Conservation (phyloP, 92 coral and sea anemone genomes). For the Epizoanthus ramosus region DNA sequence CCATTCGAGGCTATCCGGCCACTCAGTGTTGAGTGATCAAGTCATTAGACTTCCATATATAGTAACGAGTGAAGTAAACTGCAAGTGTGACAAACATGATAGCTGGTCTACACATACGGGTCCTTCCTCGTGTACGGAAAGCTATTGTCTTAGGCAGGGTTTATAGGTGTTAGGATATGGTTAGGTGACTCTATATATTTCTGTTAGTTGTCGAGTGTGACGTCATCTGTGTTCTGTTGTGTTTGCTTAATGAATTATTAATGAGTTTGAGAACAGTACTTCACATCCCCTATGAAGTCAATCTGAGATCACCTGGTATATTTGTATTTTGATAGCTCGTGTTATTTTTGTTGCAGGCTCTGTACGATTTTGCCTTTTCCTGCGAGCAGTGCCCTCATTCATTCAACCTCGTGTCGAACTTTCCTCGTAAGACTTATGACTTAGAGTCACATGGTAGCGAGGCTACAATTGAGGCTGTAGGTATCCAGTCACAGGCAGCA, state of each 20-base stretch:
- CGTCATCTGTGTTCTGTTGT: neutral
- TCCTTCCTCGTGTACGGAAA: too few relatives aligned
- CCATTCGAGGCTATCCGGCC: too few relatives aligned
- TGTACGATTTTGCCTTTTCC: constrained; percentile 95
- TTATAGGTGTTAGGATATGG: neutral
- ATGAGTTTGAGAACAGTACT: neutral
- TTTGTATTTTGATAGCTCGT: neutral
- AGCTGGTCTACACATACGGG: too few relatives aligned
- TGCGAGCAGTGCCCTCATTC: constrained; percentile 89
- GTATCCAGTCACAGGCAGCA: constrained; percentile 79
- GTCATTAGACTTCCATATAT: too few relatives aligned
- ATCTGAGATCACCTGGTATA: neutral
- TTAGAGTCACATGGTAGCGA: constrained; percentile 60
- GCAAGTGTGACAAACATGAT: too few relatives aligned
- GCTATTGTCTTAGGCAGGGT: neutral
- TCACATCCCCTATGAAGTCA: neutral
- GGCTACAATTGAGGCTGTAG: constrained; percentile 81
- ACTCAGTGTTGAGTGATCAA: too few relatives aligned
- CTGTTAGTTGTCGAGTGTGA: neutral
- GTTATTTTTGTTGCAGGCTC: constrained; percentile 56
- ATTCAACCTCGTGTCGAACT: constrained; percentile 87
- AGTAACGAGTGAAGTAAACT: too few relatives aligned
- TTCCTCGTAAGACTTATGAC: constrained; percentile 89
- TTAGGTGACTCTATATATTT: neutral
- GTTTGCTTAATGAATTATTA: too few relatives aligned